These are phyloP conservation scores for Charaxes varanes DNA, from an alignment of 1,140 invertebrate species.

Conservation along the genomic window DNA sequence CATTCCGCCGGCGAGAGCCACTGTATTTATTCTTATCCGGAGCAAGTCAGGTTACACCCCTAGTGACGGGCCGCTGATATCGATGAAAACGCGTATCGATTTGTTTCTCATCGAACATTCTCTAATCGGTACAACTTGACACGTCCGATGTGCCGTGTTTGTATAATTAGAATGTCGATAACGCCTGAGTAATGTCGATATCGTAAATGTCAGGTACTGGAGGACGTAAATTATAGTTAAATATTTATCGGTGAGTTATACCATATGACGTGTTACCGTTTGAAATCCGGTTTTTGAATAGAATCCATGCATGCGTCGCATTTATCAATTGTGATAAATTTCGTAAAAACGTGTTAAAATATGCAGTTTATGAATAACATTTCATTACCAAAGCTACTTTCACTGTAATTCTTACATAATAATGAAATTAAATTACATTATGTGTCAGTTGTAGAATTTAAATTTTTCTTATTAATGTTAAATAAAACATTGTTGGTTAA, in stretches of 20 bases:
- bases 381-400: no score
- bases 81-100: conserved; percentile 21
- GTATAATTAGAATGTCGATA: conserved; percentile 22
- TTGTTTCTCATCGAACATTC: conserved; percentile 16
- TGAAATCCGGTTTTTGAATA: conserved; percentile 9
- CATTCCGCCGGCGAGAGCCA: conserved; percentile 54
- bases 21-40: conserved; percentile 71
- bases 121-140: conserved; percentile 17
- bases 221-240: conserved; percentile 16
- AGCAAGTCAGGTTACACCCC: conserved; percentile 66
- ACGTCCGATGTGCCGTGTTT: conserved; percentile 13
- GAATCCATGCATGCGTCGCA: not conserved
- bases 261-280: conserved; percentile 6
- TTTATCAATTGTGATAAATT: conserved; percentile 1
- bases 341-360: conserved; percentile 6
- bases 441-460: no score
- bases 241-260: conserved; percentile 17
- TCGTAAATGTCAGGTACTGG: conserved; percentile 12
- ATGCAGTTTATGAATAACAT: no score
- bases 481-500: no score
- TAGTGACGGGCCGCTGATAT: conserved; percentile 44
- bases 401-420: no score
- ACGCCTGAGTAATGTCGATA: conserved; percentile 13
- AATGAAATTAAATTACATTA: no score
- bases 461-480: no score